Evolutionary conservation across 1,140 invertebrate species (phyloP).

Genomic region (Drosophila sp.): DNA sequence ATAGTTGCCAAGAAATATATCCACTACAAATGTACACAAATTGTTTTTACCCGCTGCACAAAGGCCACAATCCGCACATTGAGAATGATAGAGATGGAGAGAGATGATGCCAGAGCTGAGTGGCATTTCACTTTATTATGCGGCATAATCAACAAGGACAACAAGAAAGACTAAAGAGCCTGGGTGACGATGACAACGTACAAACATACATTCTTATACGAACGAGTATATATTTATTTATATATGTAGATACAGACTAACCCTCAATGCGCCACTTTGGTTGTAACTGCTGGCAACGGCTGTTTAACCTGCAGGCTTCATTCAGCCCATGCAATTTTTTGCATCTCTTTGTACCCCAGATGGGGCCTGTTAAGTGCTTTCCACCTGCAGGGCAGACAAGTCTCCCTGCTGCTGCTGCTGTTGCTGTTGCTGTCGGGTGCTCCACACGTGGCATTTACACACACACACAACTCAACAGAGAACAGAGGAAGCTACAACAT

Average conservation of each 20-base stretch:
- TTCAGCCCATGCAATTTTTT: slow-evolving; percentile 24
- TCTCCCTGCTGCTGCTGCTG: neutral
- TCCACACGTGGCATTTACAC: slow-evolving; percentile 37
- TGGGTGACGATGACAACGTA: slow-evolving; percentile 33
- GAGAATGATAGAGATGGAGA: slow-evolving; percentile 48
- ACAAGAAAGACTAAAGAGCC: slow-evolving; percentile 16
- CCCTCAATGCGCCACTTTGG: slow-evolving; percentile 47
- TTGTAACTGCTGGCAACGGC: slow-evolving; percentile 32
- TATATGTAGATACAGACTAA: slow-evolving; percentile 24
- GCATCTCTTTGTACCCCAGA: slow-evolving; percentile 14
- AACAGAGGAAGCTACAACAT: slow-evolving; percentile 42
- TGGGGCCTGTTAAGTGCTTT: slow-evolving; percentile 66
- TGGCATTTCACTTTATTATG: slow-evolving; percentile 77
- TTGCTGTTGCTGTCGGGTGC: neutral
- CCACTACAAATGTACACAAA: slow-evolving; percentile 4
- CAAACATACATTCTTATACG: neutral
- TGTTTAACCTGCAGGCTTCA: slow-evolving; percentile 43
- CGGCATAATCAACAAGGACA: slow-evolving; percentile 62
- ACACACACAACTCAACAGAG: neutral
- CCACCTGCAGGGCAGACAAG: slow-evolving; percentile 65
- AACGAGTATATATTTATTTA: neutral
- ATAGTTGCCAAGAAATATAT: slow-evolving; percentile 32
- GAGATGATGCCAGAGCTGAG: slow-evolving; percentile 48
- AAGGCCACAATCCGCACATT: slow-evolving; percentile 27
- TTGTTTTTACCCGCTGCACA: neutral